These are phyloP conservation scores for Schizothorax lantsangensis DNA, from an alignment of 2,797 vertebrate species.

Conservation along the genomic window DNA sequence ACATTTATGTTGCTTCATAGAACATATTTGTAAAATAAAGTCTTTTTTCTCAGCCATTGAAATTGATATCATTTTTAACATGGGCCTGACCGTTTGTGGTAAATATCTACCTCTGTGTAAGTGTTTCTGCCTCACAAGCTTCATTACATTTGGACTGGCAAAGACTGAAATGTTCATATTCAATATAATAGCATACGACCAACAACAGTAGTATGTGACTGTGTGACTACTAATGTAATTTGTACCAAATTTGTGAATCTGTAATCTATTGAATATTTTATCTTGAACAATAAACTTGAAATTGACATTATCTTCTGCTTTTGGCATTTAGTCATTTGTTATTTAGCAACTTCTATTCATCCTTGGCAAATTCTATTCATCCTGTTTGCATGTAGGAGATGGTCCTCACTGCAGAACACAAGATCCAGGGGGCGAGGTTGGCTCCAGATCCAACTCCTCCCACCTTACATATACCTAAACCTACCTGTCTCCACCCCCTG, in stretches of 20 bases:
- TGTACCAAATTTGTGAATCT: conserved; percentile 10
- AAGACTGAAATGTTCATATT: background rate
- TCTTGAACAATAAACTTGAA: conserved; percentile 40
- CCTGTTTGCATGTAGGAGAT: background rate
- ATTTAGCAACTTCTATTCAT: background rate
- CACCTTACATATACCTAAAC: too few relatives aligned
- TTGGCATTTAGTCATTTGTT: background rate
- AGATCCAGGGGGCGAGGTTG: too few relatives aligned
- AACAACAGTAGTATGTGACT: conserved; percentile 10
- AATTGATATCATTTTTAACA: background rate
- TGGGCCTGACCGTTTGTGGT: conserved; percentile 1
- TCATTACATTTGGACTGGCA: background rate
- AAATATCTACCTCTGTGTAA: conserved; percentile 24
- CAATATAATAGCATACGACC: background rate
- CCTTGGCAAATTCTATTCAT: background rate
- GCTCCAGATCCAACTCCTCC: too few relatives aligned
- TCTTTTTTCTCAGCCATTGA: background rate
- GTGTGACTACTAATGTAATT: background rate
- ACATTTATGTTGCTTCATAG: background rate
- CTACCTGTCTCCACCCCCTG: too few relatives aligned
- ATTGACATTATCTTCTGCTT: background rate
- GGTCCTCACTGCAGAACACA: too few relatives aligned
- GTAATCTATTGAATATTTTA: conserved; percentile 12
- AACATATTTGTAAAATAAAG: conserved; percentile 11
- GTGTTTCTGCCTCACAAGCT: conserved; percentile 2